phyloP scores from a whole-genome alignment of 2,113 vertebrate species.

The Myotis brandtii region DNA sequence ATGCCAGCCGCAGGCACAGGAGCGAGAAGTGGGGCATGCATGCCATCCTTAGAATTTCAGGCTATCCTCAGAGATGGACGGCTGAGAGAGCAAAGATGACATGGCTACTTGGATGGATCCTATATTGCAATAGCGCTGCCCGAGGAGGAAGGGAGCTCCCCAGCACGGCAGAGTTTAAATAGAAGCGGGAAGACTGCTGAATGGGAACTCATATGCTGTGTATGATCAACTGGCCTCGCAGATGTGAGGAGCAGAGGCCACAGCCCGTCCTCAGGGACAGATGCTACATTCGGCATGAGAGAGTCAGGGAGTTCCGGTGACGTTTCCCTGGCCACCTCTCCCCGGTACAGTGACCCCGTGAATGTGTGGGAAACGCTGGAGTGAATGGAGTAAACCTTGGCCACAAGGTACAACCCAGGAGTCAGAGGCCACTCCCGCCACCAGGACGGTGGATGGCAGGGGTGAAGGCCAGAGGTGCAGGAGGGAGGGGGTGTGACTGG shows the following conservation, averaged over 20 bases:
- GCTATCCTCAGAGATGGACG: not conserved
- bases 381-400: not conserved
- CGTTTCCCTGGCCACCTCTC: not conserved
- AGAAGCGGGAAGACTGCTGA: not conserved
- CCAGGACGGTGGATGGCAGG: rapidly evolving
- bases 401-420: not conserved
- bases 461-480: not conserved
- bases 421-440: not conserved
- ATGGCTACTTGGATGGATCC: not conserved
- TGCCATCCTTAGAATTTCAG: not conserved
- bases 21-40: not conserved
- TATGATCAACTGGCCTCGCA: not conserved
- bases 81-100: not conserved
- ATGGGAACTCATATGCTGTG: not conserved
- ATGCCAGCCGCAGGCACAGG: not conserved
- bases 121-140: rapidly evolving
- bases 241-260: not conserved
- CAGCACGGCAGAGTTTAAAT: not conserved
- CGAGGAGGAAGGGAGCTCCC: not conserved
- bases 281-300: not conserved
- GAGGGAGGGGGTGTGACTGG: rapidly evolving
- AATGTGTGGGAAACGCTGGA: not conserved
- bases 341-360: not conserved
- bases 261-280: not conserved
- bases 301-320: not conserved